These are phyloP conservation scores for Drosophila quinaria DNA, from an alignment of 2,888 invertebrate species.

Conservation along the genomic window DNA sequence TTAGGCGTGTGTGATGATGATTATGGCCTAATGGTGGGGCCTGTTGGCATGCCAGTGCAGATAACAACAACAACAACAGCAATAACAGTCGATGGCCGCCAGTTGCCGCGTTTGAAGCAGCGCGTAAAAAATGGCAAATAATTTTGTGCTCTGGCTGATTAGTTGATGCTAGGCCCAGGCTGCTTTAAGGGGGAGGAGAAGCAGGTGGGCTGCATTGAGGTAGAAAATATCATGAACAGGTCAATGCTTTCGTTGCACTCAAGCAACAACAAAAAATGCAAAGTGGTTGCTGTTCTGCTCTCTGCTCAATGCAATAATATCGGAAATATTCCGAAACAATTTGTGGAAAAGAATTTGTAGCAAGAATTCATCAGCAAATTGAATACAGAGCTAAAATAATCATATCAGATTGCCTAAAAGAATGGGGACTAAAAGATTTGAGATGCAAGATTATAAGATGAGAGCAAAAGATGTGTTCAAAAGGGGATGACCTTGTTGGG, in stretches of 20 bases:
- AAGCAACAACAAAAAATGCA: constrained; percentile 12
- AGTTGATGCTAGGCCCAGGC: constrained; percentile 63
- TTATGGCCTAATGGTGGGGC: constrained; percentile 80
- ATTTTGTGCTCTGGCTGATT: constrained; percentile 80
- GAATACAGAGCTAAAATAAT: constrained; percentile 1
- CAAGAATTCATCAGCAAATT: constrained; percentile 13
- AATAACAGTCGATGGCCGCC: constrained; percentile 28
- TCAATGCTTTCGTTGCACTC: constrained; percentile 35
- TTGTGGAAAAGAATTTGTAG: constrained; percentile 9
- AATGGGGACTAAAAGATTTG: not conserved
- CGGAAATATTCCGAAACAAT: constrained; percentile 6
- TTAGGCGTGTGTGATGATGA: constrained; percentile 79
- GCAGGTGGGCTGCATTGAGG: constrained; percentile 1
- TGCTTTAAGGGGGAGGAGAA: not conserved
- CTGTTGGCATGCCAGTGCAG: constrained; percentile 74
- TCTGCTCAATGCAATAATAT: constrained; percentile 6
- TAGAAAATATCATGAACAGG: constrained; percentile 25
- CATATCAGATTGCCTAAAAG: not conserved
- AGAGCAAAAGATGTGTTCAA: not conserved
- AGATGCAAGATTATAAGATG: not conserved
- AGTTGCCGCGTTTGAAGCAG: constrained; percentile 78
- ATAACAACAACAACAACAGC: constrained; percentile 47
- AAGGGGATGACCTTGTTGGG: too few relatives aligned
- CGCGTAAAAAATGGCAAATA: constrained; percentile 81
- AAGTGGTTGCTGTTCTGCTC: constrained; percentile 8